A percentile compares a stretch with the other conserved stretches of the same genome.
Evolutionary conservation across 2,113 vertebrate genomes (phyloP).

Genomic region (Pelecanoides urinatrix): DNA sequence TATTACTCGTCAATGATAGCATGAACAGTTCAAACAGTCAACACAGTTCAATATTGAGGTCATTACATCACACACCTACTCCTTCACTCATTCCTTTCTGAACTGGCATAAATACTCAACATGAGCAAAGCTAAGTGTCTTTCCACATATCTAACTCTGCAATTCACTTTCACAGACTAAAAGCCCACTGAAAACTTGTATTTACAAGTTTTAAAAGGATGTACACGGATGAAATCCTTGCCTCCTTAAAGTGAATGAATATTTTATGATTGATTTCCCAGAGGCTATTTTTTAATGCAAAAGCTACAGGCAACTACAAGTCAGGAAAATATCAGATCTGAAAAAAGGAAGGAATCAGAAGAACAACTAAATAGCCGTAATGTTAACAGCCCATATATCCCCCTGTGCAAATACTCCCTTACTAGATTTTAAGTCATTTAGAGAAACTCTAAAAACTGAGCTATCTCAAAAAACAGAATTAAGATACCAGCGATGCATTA

Average conservation of each 20-base stretch:
- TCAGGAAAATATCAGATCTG: neutral
- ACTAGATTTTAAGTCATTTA: neutral
- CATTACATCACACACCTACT: neutral
- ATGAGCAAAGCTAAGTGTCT: neutral
- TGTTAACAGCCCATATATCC: neutral
- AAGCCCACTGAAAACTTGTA: neutral
- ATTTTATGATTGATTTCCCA: neutral
- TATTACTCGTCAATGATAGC: neutral
- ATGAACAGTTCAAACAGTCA: neutral
- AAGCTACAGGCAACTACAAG: neutral
- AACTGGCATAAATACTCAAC: neutral
- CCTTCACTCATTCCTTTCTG: neutral
- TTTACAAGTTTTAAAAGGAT: neutral
- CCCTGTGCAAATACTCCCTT: neutral
- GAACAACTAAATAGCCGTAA: neutral
- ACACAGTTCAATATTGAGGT: neutral
- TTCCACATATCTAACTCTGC: neutral
- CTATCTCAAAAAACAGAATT: neutral
- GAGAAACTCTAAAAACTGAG: neutral
- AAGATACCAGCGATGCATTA: neutral
- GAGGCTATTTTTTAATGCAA: neutral
- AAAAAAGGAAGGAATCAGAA: neutral
- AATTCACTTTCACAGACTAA: neutral
- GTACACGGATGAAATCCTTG: neutral
- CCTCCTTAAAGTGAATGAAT: neutral